Base-by-base conservation (phyloP, 1,140 invertebrate species). In the Triops longicaudatus region DNA sequence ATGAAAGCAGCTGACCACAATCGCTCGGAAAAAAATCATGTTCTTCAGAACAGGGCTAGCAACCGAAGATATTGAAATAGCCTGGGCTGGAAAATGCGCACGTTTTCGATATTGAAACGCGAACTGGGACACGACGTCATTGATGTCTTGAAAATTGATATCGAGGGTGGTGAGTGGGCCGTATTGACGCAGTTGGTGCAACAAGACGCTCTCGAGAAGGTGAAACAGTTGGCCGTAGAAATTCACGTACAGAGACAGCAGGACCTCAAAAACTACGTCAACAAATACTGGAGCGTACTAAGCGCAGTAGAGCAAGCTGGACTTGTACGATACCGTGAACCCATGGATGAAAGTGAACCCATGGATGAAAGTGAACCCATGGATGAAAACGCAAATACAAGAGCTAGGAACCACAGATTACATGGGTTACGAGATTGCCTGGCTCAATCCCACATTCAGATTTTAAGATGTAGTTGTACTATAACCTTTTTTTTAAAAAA, bases 91-190 rank as follows among this genome's bases (percentile, higher is more conserved):
- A 74, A n/a, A 7, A 73, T 77, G 3, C 71, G 41, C 14, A 73
- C 17, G 1, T 26, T 77, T 14, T n/a, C 50, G 1, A 63, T 14
- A 5, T 63, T 63, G 50, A 63, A 63, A 63, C 50, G 50, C 50
- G 50, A 63, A 63, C 50, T 63, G 22, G 50, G 79, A 0, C 78
- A 77, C 1, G 73, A 79, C 3, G 37, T 74, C 9, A 78, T 80
- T 3, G 80, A 80, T 27, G 74, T 80, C 26, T 43, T 80, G 4
- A 80, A 80, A 41, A 37, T 79, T 31, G 80, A 80, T 37, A 78
- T 80, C 26, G 78, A 79, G 72, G 75, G 73, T 0, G 79, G 73
- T 14, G 80, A 80, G 72, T 80, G 79, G 79, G 76, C 74, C 12
- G 79, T 79, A 12, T 11, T 80, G 12, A 43, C 77, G 42, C 43